Percentiles rank a stretch among this genome's conserved stretches.
Conservation (phyloP, 2,797 vertebrate genomes). For the Pantherophis vulpinus region DNA sequence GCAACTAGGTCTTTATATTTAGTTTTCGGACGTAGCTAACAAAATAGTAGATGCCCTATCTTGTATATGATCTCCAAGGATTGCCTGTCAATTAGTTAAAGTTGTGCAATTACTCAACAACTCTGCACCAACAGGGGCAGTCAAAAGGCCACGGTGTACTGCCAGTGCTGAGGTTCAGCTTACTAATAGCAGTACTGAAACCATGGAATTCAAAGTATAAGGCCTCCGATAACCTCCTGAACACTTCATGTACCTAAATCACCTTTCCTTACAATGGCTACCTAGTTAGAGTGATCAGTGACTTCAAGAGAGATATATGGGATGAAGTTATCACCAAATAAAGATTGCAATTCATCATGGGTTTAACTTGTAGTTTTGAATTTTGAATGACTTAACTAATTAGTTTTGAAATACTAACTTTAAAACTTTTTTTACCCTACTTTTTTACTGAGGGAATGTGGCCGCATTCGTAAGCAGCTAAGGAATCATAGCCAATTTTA, state of each 20-base stretch:
- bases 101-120: not conserved
- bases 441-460: constrained; percentile 5
- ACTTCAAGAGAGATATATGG: not conserved
- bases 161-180: not conserved
- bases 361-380: constrained; percentile 5
- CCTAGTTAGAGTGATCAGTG: not conserved
- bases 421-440: constrained; percentile 43
- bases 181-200: not conserved
- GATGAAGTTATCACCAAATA: not conserved
- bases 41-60: not conserved
- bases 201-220: not conserved
- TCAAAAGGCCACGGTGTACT: not conserved
- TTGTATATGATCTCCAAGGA: not conserved
- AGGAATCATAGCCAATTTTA: not conserved
- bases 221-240: not conserved
- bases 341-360: not conserved
- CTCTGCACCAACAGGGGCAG: not conserved
- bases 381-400: not conserved
- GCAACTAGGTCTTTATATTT: not conserved
- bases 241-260: not conserved
- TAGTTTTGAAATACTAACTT: constrained; percentile 14
- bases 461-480: constrained; percentile 38
- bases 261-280: not conserved
- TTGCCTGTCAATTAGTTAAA: not conserved
- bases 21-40: not conserved